Percentiles rank a stretch among this genome's conserved stretches.
These are phyloP conservation scores for Polyodon spathula DNA, from an alignment of 2,113 vertebrate species.

Conservation along the genomic window DNA sequence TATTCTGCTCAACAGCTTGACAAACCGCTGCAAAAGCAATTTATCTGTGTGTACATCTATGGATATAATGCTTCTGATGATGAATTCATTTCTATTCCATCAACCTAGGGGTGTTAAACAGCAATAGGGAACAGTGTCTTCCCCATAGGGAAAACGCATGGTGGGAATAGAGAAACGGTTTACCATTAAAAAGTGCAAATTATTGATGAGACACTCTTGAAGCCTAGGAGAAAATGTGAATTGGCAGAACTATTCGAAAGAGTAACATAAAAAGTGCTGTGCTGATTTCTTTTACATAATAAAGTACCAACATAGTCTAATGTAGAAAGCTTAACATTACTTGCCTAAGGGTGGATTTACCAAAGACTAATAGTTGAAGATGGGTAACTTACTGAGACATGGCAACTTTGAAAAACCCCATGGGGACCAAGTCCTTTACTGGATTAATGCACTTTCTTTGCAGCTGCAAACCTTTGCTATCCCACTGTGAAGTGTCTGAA, in stretches of 20 bases:
- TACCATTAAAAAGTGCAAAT: slow-evolving; percentile 16
- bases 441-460: slow-evolving; percentile 4
- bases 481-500: not conserved
- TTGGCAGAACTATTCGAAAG: slow-evolving; percentile 1
- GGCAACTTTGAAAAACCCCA: not conserved
- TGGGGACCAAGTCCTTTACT: slow-evolving; percentile 2
- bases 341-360: slow-evolving; percentile 2
- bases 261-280: not conserved
- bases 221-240: slow-evolving; percentile 3
- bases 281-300: slow-evolving; percentile 7
- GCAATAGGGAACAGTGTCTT: slow-evolving; percentile 5
- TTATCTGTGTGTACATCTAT: slow-evolving; percentile 11
- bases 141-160: slow-evolving; percentile 2
- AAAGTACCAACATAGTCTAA: not conserved
- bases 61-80: slow-evolving; percentile 17
- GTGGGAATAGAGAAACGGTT: slow-evolving; percentile 14
- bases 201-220: slow-evolving; percentile 18
- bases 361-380: slow-evolving; percentile 7
- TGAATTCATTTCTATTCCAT: slow-evolving; percentile 11
- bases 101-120: slow-evolving; percentile 18
- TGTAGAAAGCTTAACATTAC: slow-evolving; percentile 3
- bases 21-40: slow-evolving; percentile 18
- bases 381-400: slow-evolving; percentile 6
- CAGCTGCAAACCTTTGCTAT: not conserved
- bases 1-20: not conserved